Evolutionary conservation across 2,797 vertebrate species (phyloP).

Genomic region (Acrossocheilus fasciatus): DNA sequence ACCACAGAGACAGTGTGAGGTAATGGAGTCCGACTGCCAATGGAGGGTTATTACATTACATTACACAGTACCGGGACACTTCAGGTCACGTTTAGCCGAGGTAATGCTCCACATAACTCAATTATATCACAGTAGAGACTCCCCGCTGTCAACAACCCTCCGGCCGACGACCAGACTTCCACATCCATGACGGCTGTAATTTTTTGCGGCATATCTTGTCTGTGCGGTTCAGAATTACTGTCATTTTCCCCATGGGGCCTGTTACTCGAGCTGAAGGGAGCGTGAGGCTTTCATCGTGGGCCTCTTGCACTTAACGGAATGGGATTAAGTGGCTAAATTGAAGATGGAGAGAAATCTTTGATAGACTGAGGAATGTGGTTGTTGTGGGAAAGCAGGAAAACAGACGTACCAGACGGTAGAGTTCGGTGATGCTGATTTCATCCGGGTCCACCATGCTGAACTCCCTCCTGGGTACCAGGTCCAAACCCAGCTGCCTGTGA

Average conservation of each 20-base stretch:
- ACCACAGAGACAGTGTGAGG: background rate
- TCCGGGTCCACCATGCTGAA: constrained; percentile 99
- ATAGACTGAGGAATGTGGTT: constrained; percentile 16
- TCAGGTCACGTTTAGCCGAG: constrained; percentile 33
- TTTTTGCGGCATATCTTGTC: constrained; percentile 39
- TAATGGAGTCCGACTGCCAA: constrained; percentile 13
- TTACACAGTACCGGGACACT: constrained; percentile 3
- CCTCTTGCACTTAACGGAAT: constrained; percentile 38
- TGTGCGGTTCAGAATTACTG: constrained; percentile 44
- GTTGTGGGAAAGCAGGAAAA: constrained; percentile 48
- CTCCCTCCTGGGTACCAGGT: constrained; percentile 95
- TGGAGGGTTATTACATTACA: constrained; percentile 29
- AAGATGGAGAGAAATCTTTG: constrained; percentile 12
- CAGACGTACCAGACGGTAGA: constrained; percentile 89
- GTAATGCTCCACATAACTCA: constrained; percentile 13
- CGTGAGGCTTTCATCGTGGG: constrained; percentile 27
- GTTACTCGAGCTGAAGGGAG: constrained; percentile 39
- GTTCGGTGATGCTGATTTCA: constrained; percentile 96
- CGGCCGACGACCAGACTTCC: background rate
- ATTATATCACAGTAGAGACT: constrained; percentile 43
- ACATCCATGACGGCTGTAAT: constrained; percentile 30
- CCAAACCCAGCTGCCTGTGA: constrained; percentile 91
- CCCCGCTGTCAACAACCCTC: constrained; percentile 20
- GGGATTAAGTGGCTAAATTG: constrained; percentile 47
- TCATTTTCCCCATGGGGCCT: constrained; percentile 38